These are phyloP conservation scores for Scomber scombrus DNA, from an alignment of 2,113 vertebrate species.

Conservation along the genomic window DNA sequence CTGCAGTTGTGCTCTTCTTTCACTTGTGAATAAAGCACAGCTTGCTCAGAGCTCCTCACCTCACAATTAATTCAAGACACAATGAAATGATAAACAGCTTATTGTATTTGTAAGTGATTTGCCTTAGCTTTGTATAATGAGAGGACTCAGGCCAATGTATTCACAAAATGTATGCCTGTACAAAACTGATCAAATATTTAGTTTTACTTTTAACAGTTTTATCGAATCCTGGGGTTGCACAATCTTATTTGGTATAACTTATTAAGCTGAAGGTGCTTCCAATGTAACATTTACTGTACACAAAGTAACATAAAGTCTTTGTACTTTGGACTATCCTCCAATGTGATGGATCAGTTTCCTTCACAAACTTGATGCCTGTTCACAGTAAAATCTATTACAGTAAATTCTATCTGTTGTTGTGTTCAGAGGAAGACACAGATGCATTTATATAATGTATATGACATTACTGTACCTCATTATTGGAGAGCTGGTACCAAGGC, in stretches of 20 bases:
- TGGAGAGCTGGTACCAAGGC: slow-evolving; percentile 99
- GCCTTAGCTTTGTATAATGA: neutral
- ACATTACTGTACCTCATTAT: slow-evolving; percentile 91
- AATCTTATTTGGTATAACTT: slow-evolving; percentile 48
- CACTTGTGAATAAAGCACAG: too few relatives aligned
- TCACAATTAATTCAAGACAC: slow-evolving; percentile 18
- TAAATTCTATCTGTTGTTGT: neutral
- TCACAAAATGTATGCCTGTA: slow-evolving; percentile 14
- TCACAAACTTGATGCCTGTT: neutral
- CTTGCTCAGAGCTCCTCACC: neutral
- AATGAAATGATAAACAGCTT: slow-evolving; percentile 9
- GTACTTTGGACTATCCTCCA: neutral
- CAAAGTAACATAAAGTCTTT: neutral
- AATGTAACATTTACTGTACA: slow-evolving; percentile 15
- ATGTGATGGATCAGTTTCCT: neutral
- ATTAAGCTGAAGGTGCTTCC: slow-evolving; percentile 32
- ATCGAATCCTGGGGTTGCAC: slow-evolving; percentile 22
- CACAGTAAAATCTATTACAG: neutral
- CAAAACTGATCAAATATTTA: slow-evolving; percentile 50
- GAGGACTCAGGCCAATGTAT: slow-evolving; percentile 13
- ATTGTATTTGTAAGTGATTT: neutral
- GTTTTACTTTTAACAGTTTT: slow-evolving; percentile 20
- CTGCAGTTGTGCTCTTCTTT: too few relatives aligned
- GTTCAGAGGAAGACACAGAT: neutral
- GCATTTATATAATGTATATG: neutral